Conservation (phyloP, 2,888 invertebrate genomes). For the Oscheius sp. region DNA sequence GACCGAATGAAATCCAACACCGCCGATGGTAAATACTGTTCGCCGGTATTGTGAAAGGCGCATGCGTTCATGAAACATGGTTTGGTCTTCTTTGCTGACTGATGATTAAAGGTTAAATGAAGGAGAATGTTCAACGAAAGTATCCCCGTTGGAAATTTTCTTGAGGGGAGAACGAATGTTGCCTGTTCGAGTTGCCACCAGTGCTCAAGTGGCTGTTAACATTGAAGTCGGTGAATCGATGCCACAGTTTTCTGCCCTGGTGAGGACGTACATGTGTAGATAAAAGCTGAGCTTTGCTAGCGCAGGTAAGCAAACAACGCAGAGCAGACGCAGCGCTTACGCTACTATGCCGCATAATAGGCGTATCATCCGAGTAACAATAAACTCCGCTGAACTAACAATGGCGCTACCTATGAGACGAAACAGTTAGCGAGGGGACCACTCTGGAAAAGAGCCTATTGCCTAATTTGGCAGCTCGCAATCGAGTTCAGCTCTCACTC, state of each 20-base stretch:
- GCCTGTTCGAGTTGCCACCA: too few relatives aligned
- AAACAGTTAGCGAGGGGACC: conserved; percentile 18
- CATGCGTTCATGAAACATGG: not conserved
- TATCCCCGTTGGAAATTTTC: too few relatives aligned
- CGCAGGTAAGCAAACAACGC: conserved; percentile 36
- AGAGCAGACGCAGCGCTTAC: conserved; percentile 34
- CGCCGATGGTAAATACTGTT: conserved; percentile 27
- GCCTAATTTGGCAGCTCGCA: not conserved
- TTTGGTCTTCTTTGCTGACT: too few relatives aligned
- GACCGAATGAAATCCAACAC: conserved; percentile 30
- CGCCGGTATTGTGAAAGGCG: not conserved
- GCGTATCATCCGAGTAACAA: conserved; percentile 36
- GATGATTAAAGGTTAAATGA: too few relatives aligned
- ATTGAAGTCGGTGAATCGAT: too few relatives aligned
- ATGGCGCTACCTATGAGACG: conserved; percentile 4
- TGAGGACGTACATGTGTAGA: conserved; percentile 35
- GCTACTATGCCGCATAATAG: conserved; percentile 37
- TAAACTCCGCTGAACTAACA: conserved; percentile 22
- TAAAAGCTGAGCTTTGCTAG: conserved; percentile 34
- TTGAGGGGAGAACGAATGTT: too few relatives aligned
- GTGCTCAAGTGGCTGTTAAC: too few relatives aligned
- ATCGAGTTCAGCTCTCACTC: not conserved
- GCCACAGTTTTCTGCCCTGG: conserved; percentile 14
- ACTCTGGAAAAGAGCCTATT: not conserved
- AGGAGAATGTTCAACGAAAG: too few relatives aligned